phyloP scores from a whole-genome alignment of 2,888 invertebrate genomes.

The Spodoptera littoralis region DNA sequence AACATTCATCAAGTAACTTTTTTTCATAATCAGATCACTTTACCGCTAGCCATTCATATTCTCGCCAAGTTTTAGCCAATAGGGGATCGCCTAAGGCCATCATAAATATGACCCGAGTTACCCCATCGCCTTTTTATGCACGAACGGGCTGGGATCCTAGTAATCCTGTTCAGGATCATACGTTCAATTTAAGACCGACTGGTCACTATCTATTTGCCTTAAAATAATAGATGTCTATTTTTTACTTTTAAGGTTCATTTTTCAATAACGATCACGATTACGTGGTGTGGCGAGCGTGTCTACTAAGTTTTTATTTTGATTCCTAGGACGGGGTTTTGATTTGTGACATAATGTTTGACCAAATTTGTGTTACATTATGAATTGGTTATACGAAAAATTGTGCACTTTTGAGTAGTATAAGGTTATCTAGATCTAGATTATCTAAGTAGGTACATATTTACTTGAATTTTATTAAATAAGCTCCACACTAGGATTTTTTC shows the following conservation, averaged over 20 bases:
- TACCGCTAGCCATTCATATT: conserved; percentile 31
- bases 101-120: conserved; percentile 29
- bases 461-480: too few relatives aligned
- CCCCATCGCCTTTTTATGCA: conserved; percentile 45
- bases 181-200: conserved; percentile 53
- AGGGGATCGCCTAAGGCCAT: conserved; percentile 33
- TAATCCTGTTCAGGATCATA: conserved; percentile 29
- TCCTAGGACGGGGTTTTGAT: too few relatives aligned
- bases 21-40: conserved; percentile 19
- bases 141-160: conserved; percentile 27
- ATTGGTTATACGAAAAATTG: too few relatives aligned
- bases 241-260: not conserved
- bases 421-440: too few relatives aligned
- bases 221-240: conserved; percentile 12
- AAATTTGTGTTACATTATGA: too few relatives aligned
- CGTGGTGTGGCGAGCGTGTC: too few relatives aligned
- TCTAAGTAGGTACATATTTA: too few relatives aligned
- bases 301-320: too few relatives aligned
- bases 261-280: too few relatives aligned
- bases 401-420: too few relatives aligned
- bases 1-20: conserved; percentile 6
- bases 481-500: too few relatives aligned
- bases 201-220: conserved; percentile 30
- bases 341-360: too few relatives aligned
- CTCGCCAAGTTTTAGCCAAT: conserved; percentile 39